Base-by-base conservation (phyloP, 2,888 invertebrate species). In the Nymphalis urticae region DNA sequence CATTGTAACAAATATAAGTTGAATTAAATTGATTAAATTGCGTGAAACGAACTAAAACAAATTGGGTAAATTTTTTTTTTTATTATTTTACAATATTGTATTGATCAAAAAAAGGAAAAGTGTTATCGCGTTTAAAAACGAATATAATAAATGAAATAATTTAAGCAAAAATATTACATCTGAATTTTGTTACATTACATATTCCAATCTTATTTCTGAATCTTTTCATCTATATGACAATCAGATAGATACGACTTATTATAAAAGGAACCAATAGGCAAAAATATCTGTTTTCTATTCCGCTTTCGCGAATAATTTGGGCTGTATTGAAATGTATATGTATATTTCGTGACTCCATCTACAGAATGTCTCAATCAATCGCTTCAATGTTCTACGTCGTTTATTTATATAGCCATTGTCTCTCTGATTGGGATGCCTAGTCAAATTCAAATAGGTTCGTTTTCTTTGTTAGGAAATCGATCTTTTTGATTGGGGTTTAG, bases 331-430 rank as follows among this genome's bases (percentile, higher is more conserved):
- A 58, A 58, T 58, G 58, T 58, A 42, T 58, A 70, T 59, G 56
- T 64, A 66, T 58, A 59, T 58, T 51, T 54, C 53, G 59, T 54
- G 62, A 66, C 62, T 65, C 67, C 54, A 62, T 65, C 72, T 64
- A 61, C 62, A 59, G 27, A 62, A 64, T 66, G 67, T 53, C 65
- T 64, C 62, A 69, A 66, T 65, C 65, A 69, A 65, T 65, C 65
- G 65, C 59, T 51, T 42, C 59, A 61, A 48, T 48, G 65, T 59
- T 50, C 56, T 27, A 53, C 53, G 47, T 54, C 58, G 65, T 69
- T 62, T 69, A 69, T 65, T 66, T 65, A 61, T 68, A 62, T 50
- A 65, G 36, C 62, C 66, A 67, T 71, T 73, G 71, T 69, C 65
- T 67, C 62, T 50, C 54, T 68, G 68, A 68, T 68, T 68, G 68